Evolutionary conservation across 1,140 invertebrate genomes (phyloP).

Genomic region (Protaetia brevitarsis): DNA sequence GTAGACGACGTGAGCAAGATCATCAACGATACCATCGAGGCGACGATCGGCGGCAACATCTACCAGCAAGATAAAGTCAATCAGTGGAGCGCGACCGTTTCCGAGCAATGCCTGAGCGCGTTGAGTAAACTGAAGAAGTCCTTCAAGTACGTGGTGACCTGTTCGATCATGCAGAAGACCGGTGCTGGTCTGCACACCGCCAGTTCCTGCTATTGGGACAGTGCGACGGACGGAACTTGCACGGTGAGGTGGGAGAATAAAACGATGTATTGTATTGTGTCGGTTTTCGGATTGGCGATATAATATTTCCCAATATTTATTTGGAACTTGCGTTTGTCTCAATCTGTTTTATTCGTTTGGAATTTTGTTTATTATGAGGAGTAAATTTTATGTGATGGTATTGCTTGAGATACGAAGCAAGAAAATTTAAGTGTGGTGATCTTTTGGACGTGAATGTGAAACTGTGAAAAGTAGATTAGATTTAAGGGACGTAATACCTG

Average conservation of each 20-base stretch:
- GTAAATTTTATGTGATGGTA: too few relatives aligned
- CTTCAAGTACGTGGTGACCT: constrained; percentile 86
- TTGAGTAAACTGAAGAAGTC: constrained; percentile 93
- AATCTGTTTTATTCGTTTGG: not conserved
- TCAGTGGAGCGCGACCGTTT: constrained; percentile 93
- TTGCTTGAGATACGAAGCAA: too few relatives aligned
- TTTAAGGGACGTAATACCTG: too few relatives aligned
- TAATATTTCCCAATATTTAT: too few relatives aligned
- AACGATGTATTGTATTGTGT: constrained; percentile 93
- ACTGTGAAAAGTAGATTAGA: too few relatives aligned
- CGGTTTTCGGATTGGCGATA: constrained; percentile 47
- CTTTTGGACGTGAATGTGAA: too few relatives aligned
- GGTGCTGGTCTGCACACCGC: constrained; percentile 97
- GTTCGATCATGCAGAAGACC: constrained; percentile 98
- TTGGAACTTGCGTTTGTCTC: too few relatives aligned
- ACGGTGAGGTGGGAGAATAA: constrained; percentile 99
- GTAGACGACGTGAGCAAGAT: constrained; percentile 90
- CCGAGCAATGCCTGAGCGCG: constrained; percentile 87
- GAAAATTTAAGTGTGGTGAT: too few relatives aligned
- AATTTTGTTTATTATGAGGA: not conserved
- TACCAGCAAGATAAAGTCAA: constrained; percentile 96
- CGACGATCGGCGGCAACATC: constrained; percentile 87
- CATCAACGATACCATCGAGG: constrained; percentile 95
- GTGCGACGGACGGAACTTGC: constrained; percentile 91
- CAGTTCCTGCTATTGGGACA: constrained; percentile 97